Conservation (phyloP, 2,888 invertebrate species). For the Micropterix aruncella region DNA sequence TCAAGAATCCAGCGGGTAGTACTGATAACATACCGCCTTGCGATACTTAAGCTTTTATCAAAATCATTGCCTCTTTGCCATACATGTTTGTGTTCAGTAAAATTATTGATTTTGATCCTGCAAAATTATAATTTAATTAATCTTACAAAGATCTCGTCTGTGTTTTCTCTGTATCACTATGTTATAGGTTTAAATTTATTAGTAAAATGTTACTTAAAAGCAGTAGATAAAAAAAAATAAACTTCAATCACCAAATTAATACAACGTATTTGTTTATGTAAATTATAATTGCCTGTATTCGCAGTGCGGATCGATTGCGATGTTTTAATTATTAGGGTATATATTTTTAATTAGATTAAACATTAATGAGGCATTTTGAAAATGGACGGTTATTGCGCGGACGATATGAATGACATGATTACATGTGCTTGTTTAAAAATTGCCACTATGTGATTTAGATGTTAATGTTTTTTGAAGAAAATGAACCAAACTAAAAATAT, state of each 20-base stretch:
- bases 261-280: no score
- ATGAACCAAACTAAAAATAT: neutral
- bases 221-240: neutral
- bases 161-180: neutral
- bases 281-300: no score
- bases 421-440: neutral
- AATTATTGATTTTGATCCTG: no score
- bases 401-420: neutral
- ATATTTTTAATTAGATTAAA: neutral
- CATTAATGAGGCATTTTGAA: neutral
- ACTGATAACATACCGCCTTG: no score
- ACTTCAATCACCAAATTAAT: neutral
- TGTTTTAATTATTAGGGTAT: no score
- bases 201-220: no score
- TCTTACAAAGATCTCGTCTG: neutral
- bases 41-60: no score
- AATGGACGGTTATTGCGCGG: neutral
- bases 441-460: neutral
- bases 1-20: no score
- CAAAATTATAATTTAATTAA: no score
- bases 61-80: no score
- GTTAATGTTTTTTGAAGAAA: neutral
- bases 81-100: no score
- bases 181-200: neutral
- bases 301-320: neutral